phyloP scores from a whole-genome alignment of 2,113 vertebrate genomes.

The Apteryx owenii region DNA sequence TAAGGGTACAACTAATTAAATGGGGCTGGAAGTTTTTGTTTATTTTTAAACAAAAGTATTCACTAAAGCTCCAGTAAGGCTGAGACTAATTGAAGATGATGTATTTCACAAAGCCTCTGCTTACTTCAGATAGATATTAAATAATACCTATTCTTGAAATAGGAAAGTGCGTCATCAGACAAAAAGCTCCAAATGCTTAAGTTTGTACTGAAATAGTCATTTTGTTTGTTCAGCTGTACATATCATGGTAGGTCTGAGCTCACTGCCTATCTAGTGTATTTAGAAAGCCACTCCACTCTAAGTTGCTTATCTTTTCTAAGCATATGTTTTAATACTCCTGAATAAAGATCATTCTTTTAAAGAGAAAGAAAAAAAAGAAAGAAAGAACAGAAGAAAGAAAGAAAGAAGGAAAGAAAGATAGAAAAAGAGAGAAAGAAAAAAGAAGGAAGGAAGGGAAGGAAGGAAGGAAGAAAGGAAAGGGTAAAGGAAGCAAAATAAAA shows the following conservation, averaged over 20 bases:
- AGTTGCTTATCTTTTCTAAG: conserved; percentile 46
- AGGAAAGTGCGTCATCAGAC: conserved; percentile 41
- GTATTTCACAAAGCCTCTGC: neutral
- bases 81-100: neutral
- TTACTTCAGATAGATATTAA: conserved; percentile 33
- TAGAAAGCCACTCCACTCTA: conserved; percentile 17
- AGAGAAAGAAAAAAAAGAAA: neutral
- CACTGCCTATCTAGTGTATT: conserved; percentile 3
- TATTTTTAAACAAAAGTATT: neutral
- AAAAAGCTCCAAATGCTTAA: conserved; percentile 14
- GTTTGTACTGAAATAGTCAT: conserved; percentile 42
- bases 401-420: fast-evolving
- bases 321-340: conserved; percentile 6
- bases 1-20: neutral
- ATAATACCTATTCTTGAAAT: conserved; percentile 48
- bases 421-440: fast-evolving
- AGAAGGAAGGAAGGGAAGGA: neutral
- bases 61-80: neutral
- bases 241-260: conserved; percentile 18
- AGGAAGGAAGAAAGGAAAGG: neutral
- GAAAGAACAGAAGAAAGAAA: fast-evolving
- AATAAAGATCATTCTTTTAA: neutral
- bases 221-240: conserved; percentile 70
- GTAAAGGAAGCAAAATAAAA: neutral
- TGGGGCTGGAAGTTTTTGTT: neutral